phyloP scores from a whole-genome alignment of 2,113 vertebrate species.

The Thamnophis sirtalis region DNA sequence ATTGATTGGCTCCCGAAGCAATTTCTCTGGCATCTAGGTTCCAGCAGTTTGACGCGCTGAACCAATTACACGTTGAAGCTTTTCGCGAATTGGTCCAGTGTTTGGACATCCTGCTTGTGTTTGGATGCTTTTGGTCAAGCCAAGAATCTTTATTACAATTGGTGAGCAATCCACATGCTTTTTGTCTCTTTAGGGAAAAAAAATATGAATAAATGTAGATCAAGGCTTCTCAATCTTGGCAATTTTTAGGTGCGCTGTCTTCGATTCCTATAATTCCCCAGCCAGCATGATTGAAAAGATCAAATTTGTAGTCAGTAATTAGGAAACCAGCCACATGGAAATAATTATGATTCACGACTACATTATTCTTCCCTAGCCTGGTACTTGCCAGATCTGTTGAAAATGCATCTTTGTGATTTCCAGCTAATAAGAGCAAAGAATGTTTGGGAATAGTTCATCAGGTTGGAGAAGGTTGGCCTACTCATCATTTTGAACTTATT shows the following conservation, averaged over 20 bases:
- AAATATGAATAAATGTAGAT: not conserved
- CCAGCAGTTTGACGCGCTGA: not conserved
- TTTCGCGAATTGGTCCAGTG: not conserved
- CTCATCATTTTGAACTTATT: not conserved
- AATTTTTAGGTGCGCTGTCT: not conserved
- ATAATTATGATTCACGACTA: not conserved
- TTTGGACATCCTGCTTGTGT: not conserved
- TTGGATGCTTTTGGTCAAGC: not conserved
- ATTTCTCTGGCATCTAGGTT: not conserved
- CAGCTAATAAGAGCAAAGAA: not conserved
- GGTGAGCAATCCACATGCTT: not conserved
- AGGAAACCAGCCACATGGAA: not conserved
- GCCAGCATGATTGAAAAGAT: not conserved
- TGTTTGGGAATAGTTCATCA: not conserved
- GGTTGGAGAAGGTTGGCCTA: not conserved
- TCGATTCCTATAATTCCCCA: not conserved
- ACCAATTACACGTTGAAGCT: accelerated
- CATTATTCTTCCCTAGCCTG: not conserved
- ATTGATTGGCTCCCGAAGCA: not conserved
- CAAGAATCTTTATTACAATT: not conserved
- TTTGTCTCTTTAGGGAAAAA: not conserved
- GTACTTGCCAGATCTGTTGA: not conserved
- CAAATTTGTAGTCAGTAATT: not conserved
- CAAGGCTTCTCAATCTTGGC: not conserved
- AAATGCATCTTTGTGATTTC: not conserved